A percentile compares a stretch with the other conserved stretches of the same genome.
These are phyloP conservation scores for Pontoporia blainvillei DNA, from an alignment of 2,113 vertebrate genomes.

Conservation along the genomic window DNA sequence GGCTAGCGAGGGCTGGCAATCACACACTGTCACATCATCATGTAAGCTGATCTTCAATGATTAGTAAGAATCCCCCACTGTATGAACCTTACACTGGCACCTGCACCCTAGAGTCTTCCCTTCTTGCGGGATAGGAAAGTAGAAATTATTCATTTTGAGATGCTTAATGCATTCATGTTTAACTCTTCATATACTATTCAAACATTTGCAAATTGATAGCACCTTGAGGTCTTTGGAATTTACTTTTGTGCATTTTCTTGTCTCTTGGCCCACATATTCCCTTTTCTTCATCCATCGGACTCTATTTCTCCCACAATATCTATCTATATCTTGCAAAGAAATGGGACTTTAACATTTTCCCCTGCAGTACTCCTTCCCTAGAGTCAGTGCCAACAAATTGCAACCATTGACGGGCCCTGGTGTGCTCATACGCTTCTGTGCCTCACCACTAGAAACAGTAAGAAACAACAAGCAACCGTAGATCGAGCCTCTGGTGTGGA, in stretches of 20 bases:
- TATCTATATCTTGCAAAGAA: conserved; percentile 50
- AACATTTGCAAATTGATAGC: neutral
- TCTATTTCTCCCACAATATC: conserved; percentile 50
- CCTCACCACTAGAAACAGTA: conserved; percentile 13
- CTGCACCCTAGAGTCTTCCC: neutral
- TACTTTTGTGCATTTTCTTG: conserved; percentile 37
- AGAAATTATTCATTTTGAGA: neutral
- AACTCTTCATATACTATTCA: conserved; percentile 27
- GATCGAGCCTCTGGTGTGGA: conserved; percentile 26
- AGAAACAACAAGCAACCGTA: conserved; percentile 24
- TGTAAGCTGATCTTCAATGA: neutral
- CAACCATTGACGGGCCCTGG: neutral
- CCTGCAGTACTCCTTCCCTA: conserved; percentile 26
- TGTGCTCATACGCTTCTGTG: neutral
- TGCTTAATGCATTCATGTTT: neutral
- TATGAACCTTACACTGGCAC: neutral
- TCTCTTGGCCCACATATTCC: conserved; percentile 17
- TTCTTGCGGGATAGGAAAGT: neutral
- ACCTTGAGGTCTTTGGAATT: conserved; percentile 6
- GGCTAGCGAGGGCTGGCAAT: neutral
- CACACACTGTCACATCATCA: neutral
- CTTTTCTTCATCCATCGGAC: conserved; percentile 46
- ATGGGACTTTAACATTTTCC: conserved; percentile 26
- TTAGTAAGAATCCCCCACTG: neutral
- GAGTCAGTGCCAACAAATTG: conserved; percentile 46